Base-by-base conservation (phyloP, 2,797 vertebrate genomes). In the Cetoscarus ocellatus region DNA sequence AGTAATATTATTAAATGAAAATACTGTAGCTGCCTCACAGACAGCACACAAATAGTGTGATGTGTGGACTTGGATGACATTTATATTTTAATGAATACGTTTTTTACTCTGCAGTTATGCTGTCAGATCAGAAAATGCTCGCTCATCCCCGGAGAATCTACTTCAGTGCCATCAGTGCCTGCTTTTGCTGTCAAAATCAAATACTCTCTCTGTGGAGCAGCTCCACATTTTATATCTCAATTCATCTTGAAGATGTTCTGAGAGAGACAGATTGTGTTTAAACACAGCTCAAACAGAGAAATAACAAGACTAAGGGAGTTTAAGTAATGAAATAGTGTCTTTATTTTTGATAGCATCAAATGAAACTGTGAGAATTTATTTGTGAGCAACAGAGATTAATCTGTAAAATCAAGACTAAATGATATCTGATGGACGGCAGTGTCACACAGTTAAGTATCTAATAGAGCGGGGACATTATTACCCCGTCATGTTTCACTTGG, bases 1-100 rank as follows among this genome's bases (percentile, higher is more conserved):
- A 57, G 44, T 35, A 60, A 76, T 65, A 50, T 64, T 71, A 79
- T 79, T 55, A 63, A 57, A 70, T 71, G 48, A 52, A 85, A 79
- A 73, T 74, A 60, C 55, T 50, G 55, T 61, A 51, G 52, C 39
- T 45, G 59, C 79, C 67, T 68, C 66, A 47, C 66, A 60, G 53
- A 60, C 43, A 1, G 74, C 2, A 43, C 77, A 81, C 53, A 47
- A 50, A 52, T 48, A 62, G n/a, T 60, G 65, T 67, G 73, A 70
- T 76, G 75, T 74, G 47, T 61, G 13, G 61, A 74, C 61, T 10
- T 50, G 51, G 63, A 69, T 44, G 75, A 75, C 72, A 72, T 86
- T 76, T 83, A 43, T 71, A 75, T 85, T 84, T 75, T 80, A 76
- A 81, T 67, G 61, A 77, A 66, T 58, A 15, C 34, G 47, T 67